Evolutionary conservation across 2,888 invertebrate species (phyloP).

Genomic region (Apotomis betuletana): DNA sequence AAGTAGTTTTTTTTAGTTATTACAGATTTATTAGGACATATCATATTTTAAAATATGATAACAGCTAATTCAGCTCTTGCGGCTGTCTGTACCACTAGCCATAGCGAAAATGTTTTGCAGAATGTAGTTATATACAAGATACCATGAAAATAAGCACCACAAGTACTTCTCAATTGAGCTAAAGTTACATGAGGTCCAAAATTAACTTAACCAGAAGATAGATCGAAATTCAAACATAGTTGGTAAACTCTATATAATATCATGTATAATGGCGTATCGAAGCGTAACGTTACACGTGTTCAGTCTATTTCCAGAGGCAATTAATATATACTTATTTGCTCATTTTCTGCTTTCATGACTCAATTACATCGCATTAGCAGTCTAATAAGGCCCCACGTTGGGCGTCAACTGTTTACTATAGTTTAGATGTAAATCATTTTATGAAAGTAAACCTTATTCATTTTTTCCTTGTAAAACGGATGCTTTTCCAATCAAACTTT

Average conservation of each 20-base stretch:
- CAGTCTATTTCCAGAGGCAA: not conserved
- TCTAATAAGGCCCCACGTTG: conserved; percentile 25
- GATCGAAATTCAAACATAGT: too few relatives aligned
- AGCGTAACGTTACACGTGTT: not conserved
- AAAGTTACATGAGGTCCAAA: not conserved
- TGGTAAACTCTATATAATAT: too few relatives aligned
- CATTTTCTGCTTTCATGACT: not conserved
- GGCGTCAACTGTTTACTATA: not conserved
- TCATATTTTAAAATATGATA: not conserved
- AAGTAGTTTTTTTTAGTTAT: not conserved
- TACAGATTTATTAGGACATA: not conserved
- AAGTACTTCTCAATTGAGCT: too few relatives aligned
- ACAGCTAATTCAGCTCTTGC: not conserved
- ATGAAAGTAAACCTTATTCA: not conserved
- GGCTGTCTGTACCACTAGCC: not conserved
- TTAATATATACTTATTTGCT: not conserved
- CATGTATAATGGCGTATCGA: too few relatives aligned
- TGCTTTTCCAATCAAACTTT: not conserved
- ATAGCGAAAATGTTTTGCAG: not conserved
- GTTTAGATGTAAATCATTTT: not conserved
- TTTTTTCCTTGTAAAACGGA: not conserved
- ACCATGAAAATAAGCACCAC: not conserved
- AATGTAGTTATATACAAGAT: not conserved
- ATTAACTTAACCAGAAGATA: not conserved
- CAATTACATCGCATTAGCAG: conserved; percentile 18